These are phyloP conservation scores for Microhierax caerulescens DNA, from an alignment of 2,797 vertebrate species.

Conservation along the genomic window DNA sequence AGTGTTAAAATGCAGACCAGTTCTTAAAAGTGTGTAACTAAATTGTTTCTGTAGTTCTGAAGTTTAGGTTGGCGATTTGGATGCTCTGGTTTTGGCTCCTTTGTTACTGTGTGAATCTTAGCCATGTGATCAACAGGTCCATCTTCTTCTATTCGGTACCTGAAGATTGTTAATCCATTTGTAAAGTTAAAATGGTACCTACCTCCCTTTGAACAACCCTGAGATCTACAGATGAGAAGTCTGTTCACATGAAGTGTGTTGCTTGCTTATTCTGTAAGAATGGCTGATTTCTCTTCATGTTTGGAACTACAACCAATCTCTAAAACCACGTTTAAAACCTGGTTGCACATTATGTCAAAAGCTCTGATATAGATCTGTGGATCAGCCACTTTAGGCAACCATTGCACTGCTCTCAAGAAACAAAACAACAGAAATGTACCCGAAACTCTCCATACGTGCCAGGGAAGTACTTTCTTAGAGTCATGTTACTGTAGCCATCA, in stretches of 20 bases:
- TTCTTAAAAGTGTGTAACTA: neutral
- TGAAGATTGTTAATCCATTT: neutral
- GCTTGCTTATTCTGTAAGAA: neutral
- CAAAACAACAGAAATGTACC: neutral
- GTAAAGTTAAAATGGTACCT: neutral
- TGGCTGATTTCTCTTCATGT: neutral
- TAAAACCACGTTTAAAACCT: neutral
- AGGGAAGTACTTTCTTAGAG: neutral
- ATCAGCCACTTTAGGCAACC: neutral
- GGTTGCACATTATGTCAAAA: neutral
- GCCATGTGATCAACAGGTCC: neutral
- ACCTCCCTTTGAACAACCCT: neutral
- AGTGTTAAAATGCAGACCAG: neutral
- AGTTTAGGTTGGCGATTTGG: neutral
- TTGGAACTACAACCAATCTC: neutral
- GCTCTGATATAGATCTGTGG: neutral
- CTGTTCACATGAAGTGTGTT: fast-evolving
- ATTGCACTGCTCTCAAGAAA: fast-evolving
- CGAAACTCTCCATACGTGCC: fast-evolving
- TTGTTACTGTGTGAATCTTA: neutral
- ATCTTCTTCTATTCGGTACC: neutral
- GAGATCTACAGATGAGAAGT: neutral
- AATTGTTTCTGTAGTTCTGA: neutral
- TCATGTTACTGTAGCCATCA: neutral
- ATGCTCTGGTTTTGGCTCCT: neutral